Percentiles rank a stretch among this genome's conserved stretches.
These are phyloP conservation scores for Zaprionus taronus DNA, from an alignment of 1,140 invertebrate species.

Conservation along the genomic window DNA sequence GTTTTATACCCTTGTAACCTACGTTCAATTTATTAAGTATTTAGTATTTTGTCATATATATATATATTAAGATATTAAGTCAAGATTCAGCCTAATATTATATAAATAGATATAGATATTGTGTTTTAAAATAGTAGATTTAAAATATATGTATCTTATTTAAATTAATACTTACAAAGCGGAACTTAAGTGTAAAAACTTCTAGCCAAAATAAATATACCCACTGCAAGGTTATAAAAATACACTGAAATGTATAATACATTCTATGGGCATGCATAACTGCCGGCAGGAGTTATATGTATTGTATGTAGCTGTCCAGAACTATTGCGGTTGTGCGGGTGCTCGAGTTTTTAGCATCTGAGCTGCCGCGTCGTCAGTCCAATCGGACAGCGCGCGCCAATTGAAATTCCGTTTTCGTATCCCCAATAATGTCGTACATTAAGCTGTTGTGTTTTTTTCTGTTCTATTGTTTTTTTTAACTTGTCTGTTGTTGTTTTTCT, in stretches of 20 bases:
- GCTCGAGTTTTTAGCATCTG: constrained; percentile 45
- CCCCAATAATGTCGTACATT: constrained; percentile 75
- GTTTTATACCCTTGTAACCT: too few relatives aligned
- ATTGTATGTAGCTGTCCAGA: background rate
- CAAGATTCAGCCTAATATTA: too few relatives aligned
- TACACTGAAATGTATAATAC: background rate
- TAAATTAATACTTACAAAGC: too few relatives aligned
- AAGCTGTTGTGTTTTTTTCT: constrained; percentile 52
- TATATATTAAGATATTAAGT: too few relatives aligned
- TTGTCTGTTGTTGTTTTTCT: constrained; percentile 12
- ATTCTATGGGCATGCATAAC: background rate
- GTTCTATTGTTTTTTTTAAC: constrained; percentile 31
- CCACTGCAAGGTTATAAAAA: too few relatives aligned
- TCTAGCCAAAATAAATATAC: background rate
- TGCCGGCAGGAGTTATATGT: background rate
- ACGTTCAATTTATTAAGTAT: too few relatives aligned
- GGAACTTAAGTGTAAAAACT: too few relatives aligned
- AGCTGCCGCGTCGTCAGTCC: constrained; percentile 8
- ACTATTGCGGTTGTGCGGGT: constrained; percentile 22
- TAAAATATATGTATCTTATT: constrained; percentile 10
- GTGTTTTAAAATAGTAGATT: background rate
- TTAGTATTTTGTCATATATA: too few relatives aligned
- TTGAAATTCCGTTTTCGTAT: constrained; percentile 67
- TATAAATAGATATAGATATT: too few relatives aligned
- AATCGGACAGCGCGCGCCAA: constrained; percentile 50